Evolutionary conservation across 2,797 vertebrate species (phyloP).

Genomic region (Vespertilio murinus): DNA sequence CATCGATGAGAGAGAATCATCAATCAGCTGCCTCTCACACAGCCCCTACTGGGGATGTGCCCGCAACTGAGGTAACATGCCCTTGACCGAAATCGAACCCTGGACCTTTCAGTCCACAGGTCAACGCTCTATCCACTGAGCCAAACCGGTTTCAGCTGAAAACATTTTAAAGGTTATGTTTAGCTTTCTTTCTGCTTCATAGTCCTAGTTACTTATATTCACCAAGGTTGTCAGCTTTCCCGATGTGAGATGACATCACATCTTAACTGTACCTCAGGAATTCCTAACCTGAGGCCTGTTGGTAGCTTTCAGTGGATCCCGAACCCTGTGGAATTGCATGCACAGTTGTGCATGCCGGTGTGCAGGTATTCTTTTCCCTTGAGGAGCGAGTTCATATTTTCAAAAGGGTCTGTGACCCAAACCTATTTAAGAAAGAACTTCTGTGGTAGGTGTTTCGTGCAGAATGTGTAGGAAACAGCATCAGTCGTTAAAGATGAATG

Average conservation of each 20-base stretch:
- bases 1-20: too few species aligned
- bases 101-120: too few species aligned
- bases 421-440: slow-evolving; percentile 21
- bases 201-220: neutral
- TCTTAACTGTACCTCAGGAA: neutral
- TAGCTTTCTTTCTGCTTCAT: neutral
- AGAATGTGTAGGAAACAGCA: neutral
- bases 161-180: neutral
- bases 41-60: too few species aligned
- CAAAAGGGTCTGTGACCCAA: slow-evolving; percentile 21
- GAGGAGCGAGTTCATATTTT: slow-evolving; percentile 5
- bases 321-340: neutral
- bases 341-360: neutral
- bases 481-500: slow-evolving; percentile 6
- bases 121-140: too few species aligned
- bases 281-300: neutral
- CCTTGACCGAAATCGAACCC: too few species aligned
- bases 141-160: too few species aligned
- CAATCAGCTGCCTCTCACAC: too few species aligned
- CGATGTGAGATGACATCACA: neutral
- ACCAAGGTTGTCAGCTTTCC: neutral
- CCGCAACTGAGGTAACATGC: too few species aligned
- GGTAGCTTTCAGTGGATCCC: neutral
- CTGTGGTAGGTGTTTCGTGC: slow-evolving; percentile 10
- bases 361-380: neutral